Percentiles rank a stretch among this genome's conserved stretches.
phyloP scores from a whole-genome alignment of 2,888 invertebrate genomes.

The Shargacucullia verbasci region DNA sequence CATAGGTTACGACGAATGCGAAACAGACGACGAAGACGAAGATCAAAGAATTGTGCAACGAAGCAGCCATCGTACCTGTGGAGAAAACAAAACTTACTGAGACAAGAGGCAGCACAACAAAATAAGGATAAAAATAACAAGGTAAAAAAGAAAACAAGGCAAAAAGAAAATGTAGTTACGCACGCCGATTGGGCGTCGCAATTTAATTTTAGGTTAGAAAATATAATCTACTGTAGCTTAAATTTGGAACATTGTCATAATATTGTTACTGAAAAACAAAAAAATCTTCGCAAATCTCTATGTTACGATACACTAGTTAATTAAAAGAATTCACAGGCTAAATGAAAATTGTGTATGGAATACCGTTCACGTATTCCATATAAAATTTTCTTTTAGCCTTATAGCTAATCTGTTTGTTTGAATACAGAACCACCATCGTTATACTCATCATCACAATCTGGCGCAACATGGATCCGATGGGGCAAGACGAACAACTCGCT shows the following conservation, averaged over 20 bases:
- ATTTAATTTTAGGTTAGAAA: too few relatives aligned
- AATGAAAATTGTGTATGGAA: too few relatives aligned
- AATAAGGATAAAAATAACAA: constrained; percentile 50
- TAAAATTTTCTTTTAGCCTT: constrained; percentile 6
- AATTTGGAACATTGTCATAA: too few relatives aligned
- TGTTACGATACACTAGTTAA: too few relatives aligned
- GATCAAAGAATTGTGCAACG: constrained; percentile 83
- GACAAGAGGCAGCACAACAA: constrained; percentile 59
- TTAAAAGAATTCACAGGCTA: too few relatives aligned
- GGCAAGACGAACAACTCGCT: constrained; percentile 83
- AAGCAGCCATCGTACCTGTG: constrained; percentile 84
- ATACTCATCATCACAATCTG: constrained; percentile 66
- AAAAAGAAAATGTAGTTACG: background rate
- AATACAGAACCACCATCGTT: constrained; percentile 69
- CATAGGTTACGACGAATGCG: constrained; percentile 70
- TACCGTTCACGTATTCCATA: background rate
- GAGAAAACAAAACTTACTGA: constrained; percentile 69
- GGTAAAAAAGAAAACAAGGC: constrained; percentile 58
- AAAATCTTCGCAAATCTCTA: too few relatives aligned
- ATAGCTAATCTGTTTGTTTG: constrained; percentile 21
- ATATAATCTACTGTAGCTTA: too few relatives aligned
- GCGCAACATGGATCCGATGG: constrained; percentile 47
- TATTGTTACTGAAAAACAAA: too few relatives aligned
- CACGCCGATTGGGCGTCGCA: too few relatives aligned
- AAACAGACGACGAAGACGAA: constrained; percentile 77